These are phyloP conservation scores for Agapornis canus DNA, from an alignment of 2,797 vertebrate species.

Conservation along the genomic window DNA sequence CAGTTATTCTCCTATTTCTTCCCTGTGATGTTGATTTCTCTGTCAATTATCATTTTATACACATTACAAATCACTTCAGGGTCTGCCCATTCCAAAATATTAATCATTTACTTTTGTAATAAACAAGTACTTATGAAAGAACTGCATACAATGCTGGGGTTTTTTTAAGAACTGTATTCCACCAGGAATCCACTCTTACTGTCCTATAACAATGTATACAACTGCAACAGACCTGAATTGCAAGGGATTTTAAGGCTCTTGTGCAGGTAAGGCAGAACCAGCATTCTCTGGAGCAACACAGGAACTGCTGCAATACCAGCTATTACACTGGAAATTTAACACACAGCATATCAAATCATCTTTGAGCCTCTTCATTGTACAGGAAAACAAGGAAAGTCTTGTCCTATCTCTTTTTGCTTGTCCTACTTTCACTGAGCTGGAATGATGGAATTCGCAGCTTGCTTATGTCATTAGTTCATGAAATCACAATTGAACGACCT, in stretches of 20 bases:
- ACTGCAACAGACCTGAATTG: neutral
- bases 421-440: neutral
- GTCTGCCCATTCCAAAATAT: neutral
- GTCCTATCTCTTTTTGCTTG: neutral
- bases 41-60: conserved; percentile 23
- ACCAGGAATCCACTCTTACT: neutral
- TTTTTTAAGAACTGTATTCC: neutral
- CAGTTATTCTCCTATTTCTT: conserved; percentile 40
- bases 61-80: conserved; percentile 8
- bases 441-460: neutral
- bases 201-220: neutral
- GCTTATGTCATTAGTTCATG: neutral
- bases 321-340: neutral
- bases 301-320: neutral
- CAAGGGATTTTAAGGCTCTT: neutral
- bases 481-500: neutral
- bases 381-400: neutral
- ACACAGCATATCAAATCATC: neutral
- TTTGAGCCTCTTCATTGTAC: neutral
- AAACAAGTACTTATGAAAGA: neutral
- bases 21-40: neutral
- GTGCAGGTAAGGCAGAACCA: neutral
- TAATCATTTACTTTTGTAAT: conserved; percentile 3
- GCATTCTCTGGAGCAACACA: neutral
- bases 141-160: neutral